These are phyloP conservation scores for Brotula barbata DNA, from an alignment of 2,797 vertebrate species.

Conservation along the genomic window DNA sequence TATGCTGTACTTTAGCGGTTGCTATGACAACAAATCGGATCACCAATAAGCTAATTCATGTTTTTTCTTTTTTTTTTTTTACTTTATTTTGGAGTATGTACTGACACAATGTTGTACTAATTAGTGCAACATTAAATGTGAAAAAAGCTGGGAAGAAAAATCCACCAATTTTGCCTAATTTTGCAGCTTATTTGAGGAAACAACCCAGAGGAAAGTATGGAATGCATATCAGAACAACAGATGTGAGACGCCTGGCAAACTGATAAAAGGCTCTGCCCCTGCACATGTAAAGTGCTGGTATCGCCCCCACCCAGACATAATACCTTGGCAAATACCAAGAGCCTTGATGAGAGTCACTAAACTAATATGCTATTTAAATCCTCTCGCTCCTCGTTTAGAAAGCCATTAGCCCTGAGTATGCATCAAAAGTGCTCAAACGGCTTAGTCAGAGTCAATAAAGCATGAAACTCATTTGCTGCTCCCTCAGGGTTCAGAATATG, in stretches of 20 bases:
- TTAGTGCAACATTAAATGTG: conserved; percentile 18
- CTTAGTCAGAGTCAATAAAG: conserved; percentile 78
- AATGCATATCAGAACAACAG: conserved; percentile 20
- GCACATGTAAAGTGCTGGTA: conserved; percentile 15
- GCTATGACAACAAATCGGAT: conserved; percentile 54
- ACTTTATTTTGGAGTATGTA: conserved; percentile 17
- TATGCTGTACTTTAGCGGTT: conserved; percentile 44
- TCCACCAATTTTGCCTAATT: neutral
- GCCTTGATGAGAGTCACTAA: conserved; percentile 62
- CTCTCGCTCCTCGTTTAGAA: conserved; percentile 71
- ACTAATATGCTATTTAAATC: conserved; percentile 73
- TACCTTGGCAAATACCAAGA: conserved; percentile 63
- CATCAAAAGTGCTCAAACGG: conserved; percentile 69
- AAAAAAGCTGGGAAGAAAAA: conserved; percentile 4
- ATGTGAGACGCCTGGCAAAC: conserved; percentile 27
- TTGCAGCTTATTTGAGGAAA: neutral
- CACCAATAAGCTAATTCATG: conserved; percentile 68
- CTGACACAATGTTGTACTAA: conserved; percentile 44
- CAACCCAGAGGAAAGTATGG: conserved; percentile 14
- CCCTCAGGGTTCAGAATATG: conserved; percentile 70
- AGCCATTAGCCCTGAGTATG: conserved; percentile 74
- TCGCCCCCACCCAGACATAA: conserved; percentile 42
- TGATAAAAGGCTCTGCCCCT: conserved; percentile 26
- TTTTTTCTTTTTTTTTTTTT: conserved; percentile 15
- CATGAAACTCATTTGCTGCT: conserved; percentile 75